These are phyloP conservation scores for Rhombomys opimus DNA, from an alignment of 2,113 vertebrate genomes.

Conservation along the genomic window DNA sequence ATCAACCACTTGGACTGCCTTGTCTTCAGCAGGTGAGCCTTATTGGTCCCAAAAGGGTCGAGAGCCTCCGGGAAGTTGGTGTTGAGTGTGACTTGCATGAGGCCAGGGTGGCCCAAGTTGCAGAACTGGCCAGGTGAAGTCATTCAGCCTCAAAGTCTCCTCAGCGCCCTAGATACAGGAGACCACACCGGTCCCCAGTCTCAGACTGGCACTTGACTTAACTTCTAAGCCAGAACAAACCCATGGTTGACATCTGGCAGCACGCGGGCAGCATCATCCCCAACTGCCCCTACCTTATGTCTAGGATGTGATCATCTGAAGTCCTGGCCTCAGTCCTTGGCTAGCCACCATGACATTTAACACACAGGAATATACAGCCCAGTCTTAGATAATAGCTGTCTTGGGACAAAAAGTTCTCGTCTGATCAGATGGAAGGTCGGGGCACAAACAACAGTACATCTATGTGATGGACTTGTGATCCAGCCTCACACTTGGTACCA, in stretches of 20 bases:
- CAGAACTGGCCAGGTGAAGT: background rate
- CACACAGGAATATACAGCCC: background rate
- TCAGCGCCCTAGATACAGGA: background rate
- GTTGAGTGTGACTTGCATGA: too few species aligned
- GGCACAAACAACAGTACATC: background rate
- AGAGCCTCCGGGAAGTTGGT: background rate
- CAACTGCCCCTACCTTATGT: background rate
- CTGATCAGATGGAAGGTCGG: background rate
- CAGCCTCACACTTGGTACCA: too few species aligned
- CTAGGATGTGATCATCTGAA: background rate
- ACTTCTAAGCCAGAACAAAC: background rate
- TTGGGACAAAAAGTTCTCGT: background rate
- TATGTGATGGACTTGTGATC: background rate
- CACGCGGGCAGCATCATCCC: background rate
- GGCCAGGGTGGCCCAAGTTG: background rate
- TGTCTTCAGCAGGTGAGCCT: slow-evolving; percentile 94
- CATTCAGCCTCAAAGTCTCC: background rate
- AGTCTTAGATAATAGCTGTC: background rate
- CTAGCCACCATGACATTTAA: too few species aligned
- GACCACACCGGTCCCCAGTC: background rate
- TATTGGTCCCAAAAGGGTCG: background rate
- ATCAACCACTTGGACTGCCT: slow-evolving; percentile 98
- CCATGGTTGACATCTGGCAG: background rate
- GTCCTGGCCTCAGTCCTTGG: background rate
- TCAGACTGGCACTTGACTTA: too few species aligned